Evolutionary conservation across 2,113 vertebrate species (phyloP), one percentile per base, ranked within the genome.

Genomic region (Phalacrocorax aristotelis): DNA sequence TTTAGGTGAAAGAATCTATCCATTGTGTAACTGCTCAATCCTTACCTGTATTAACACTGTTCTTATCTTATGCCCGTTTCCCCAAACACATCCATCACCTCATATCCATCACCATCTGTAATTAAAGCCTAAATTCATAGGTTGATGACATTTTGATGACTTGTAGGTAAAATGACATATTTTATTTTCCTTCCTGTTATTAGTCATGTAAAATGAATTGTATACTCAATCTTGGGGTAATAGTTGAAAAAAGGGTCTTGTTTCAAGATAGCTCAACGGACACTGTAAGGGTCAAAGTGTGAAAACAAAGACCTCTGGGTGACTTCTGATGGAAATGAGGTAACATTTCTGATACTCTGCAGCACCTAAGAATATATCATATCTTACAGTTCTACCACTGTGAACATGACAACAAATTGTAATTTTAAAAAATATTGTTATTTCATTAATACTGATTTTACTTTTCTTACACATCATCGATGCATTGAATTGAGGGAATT

Each of bases 161-260:
- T 87, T 89, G 38, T 58, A 81, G 20, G 44, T 66, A 61, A 96
- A 93, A 87, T 58, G 25, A 29, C 32, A 17, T 52, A 19, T 78
- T 94, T 92, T 74, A 34, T 96, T 94, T 90, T 74, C 30, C 25
- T 81, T 49, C 34, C 14, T 78, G 8, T 83, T 87, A 87, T 65
- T 83, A 83, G 61, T n/a, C 40, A 52, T 10, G 16, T 92, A 42
- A 94, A 94, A 82, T 6, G 3, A 76, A 51, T 30, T 66, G 14
- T n/a, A 20, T 38, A 21, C 38, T 49, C 87, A 71, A 91, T 68
- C 34, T 70, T 74, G 61, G 9, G 55, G 34, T 57, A 94, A 30
- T 4, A 70, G 34, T 7, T 81, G 34, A 48, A 64, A 91, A 93
- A 85, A 69, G 36, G 20, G 8, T 44, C 51, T 93, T 79, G 7